Conservation (phyloP, 2,888 invertebrate genomes). For the Volucella inanis region DNA sequence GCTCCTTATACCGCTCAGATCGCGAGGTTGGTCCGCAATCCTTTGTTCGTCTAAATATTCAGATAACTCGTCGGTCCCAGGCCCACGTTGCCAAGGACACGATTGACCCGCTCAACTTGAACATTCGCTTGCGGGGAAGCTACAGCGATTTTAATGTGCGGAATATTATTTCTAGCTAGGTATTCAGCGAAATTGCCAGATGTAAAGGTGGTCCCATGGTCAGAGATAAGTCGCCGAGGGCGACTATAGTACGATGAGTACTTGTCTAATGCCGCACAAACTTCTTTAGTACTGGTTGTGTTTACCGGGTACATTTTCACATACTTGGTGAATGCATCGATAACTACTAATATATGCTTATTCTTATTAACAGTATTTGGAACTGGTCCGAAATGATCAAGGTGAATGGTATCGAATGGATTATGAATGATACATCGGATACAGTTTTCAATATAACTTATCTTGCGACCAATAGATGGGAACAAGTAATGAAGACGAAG, state of each 20-base stretch:
- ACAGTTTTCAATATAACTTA: conserved; percentile 29
- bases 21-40: no score
- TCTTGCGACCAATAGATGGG: conserved; percentile 16
- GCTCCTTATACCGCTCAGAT: no score
- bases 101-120: no score
- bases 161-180: no score
- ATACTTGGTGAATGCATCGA: no score
- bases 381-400: no score
- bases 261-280: conserved; percentile 50
- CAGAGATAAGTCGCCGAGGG: conserved; percentile 44
- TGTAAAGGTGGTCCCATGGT: conserved; percentile 9
- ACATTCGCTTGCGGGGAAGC: background rate
- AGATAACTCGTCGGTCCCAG: conserved; percentile 20
- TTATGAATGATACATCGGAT: conserved; percentile 33
- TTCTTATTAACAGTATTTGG: no score
- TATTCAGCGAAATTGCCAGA: conserved; percentile 9
- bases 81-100: background rate
- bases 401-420: conserved; percentile 72
- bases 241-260: conserved; percentile 64
- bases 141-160: conserved; percentile 20
- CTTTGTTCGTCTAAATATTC: no score
- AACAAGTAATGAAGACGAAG: conserved; percentile 33
- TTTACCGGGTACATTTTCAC: no score
- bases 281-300: no score
- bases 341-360: no score